These are phyloP conservation scores for Ochlodes sylvanus DNA, from an alignment of 2,888 invertebrate species.

Conservation along the genomic window DNA sequence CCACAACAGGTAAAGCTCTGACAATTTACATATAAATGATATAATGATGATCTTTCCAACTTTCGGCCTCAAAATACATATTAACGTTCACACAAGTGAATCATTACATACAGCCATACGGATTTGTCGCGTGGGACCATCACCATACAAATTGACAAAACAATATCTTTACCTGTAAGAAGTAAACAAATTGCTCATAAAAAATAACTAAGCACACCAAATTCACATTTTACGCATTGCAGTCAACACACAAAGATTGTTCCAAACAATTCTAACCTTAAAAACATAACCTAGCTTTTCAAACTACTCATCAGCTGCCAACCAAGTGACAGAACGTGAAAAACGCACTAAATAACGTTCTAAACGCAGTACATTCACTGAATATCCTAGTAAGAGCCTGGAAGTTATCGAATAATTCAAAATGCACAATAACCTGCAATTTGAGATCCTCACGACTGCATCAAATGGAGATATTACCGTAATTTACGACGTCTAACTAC, in stretches of 20 bases:
- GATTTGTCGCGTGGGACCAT: slow-evolving; percentile 1
- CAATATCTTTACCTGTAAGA: neutral
- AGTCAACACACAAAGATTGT: neutral
- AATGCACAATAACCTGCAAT: slow-evolving; percentile 66
- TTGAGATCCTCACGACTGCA: slow-evolving; percentile 66
- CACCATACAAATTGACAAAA: neutral
- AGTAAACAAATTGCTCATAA: neutral
- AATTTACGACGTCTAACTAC: slow-evolving; percentile 71
- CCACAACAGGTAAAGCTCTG: too few relatives aligned
- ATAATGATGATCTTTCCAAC: too few relatives aligned
- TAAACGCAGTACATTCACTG: slow-evolving; percentile 8
- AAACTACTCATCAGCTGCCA: slow-evolving; percentile 23
- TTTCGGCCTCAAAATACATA: neutral
- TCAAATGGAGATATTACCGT: slow-evolving; percentile 72
- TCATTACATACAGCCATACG: neutral
- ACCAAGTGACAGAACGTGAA: slow-evolving; percentile 28
- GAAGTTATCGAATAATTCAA: slow-evolving; percentile 74
- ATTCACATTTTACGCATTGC: neutral
- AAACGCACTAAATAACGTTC: neutral
- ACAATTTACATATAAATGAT: too few relatives aligned
- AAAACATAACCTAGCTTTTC: slow-evolving; percentile 30
- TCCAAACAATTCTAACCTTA: slow-evolving; percentile 24
- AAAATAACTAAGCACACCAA: neutral
- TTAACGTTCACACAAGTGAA: neutral
- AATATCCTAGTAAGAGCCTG: slow-evolving; percentile 44